Evolutionary conservation across 2,797 vertebrate species (phyloP), one percentile per base, ranked within the genome.

Genomic region (Ctenopoma multispine): DNA sequence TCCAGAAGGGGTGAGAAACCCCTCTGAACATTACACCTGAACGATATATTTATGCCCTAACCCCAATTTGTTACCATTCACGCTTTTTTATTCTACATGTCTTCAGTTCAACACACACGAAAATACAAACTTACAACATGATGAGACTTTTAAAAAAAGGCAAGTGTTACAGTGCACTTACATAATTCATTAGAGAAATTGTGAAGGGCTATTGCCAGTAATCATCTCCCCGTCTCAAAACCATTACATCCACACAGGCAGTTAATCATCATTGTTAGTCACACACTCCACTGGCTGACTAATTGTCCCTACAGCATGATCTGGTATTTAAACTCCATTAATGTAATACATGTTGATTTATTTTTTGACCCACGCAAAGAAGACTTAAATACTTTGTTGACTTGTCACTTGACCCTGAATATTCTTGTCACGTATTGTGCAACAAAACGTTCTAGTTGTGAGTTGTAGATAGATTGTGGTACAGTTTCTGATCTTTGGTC

Each of bases 351-450:
- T 20, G n/a, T 18, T 34, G 14, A 23, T 59, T 54, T 18, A 64
- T 47, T 20, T 46, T 59, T 13, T 23, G 20, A 56, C 48, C 38
- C 59, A 21, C 38, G 21, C 18, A 38, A 27, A 48, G 12, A 65
- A 24, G 60, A 43, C 34, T 3, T 46, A 21, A 68, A 43, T 49
- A 63, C 21, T 75, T 50, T 41, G 34, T 34, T 34, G 15, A 67
- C 24, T 43, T 61, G 55, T 46, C 1, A 21, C 14, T 4, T 29
- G 13, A 15, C 40, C 23, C 7, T 3, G 40, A 17, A 23, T 31
- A 41, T 41, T 53, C 23, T 11, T 15, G 3, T 56, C 12, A 24
- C n/a, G 48, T 5, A 12, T 38, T 14, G 21, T 49, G 31, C 4
- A 14, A 17, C 15, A 14, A 34, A 44, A 65, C 10, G 41, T 17